phyloP scores from a whole-genome alignment of 1,140 invertebrate genomes.

The Drosophila takahashii region DNA sequence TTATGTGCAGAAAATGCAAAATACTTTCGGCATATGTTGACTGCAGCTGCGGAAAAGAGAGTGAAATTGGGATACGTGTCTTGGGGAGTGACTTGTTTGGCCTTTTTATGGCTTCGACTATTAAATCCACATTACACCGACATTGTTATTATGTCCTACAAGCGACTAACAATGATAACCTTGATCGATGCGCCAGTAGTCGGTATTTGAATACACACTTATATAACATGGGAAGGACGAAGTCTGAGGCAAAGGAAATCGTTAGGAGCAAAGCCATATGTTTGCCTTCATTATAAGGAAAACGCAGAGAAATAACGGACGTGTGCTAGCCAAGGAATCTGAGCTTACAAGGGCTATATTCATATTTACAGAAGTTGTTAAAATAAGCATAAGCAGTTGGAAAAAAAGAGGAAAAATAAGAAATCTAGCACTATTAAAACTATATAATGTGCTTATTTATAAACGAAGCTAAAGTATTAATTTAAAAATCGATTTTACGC shows the following conservation, averaged over 20 bases:
- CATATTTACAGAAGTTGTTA: constrained; percentile 9
- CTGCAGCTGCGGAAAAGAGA: constrained; percentile 19
- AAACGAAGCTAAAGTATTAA: background rate
- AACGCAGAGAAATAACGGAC: background rate
- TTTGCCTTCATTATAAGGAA: background rate
- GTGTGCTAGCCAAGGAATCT: background rate
- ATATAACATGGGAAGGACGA: constrained; percentile 1
- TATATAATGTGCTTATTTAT: too few relatives aligned
- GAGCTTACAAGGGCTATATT: constrained; percentile 3
- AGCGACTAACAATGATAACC: constrained; percentile 52
- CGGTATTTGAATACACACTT: constrained; percentile 26
- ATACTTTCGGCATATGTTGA: constrained; percentile 27
- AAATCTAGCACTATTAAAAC: background rate
- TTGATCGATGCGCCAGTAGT: constrained; percentile 58
- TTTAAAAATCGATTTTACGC: too few relatives aligned
- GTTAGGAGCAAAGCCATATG: constrained; percentile 15
- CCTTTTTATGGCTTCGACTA: constrained; percentile 36
- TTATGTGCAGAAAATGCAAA: constrained; percentile 72
- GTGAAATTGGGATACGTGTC: constrained; percentile 19
- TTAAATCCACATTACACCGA: constrained; percentile 66
- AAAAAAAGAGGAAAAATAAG: background rate
- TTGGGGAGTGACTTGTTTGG: constrained; percentile 29
- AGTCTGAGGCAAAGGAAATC: constrained; percentile 33
- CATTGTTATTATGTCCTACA: constrained; percentile 43
- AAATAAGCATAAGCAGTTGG: background rate